Evolutionary conservation across 2,888 invertebrate genomes (phyloP), one percentile per base, ranked within the genome.

Genomic region (Reticulitermes lucifugus): DNA sequence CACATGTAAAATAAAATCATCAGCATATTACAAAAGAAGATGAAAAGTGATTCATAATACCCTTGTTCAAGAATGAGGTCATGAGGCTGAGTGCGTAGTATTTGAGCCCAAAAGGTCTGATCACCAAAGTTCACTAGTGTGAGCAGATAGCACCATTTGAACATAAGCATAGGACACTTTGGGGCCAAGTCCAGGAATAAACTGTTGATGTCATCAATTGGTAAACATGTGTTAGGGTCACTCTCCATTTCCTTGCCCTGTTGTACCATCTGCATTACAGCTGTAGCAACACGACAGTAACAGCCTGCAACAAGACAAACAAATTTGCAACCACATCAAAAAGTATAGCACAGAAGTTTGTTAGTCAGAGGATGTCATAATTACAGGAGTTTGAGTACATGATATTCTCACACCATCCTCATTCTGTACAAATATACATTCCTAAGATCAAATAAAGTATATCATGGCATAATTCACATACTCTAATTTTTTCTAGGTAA

Each of bases 141-240:
- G 88, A 97, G 92, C 71, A 97, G 91, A 90, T 96, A 95, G 83
- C 95, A 95, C 96, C 96, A 97, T 88, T 96, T 95, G 83, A 95
- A 93, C 6, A 95, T 94, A 79, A 97, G 90, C 84, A 94, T 90
- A 0, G 96, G 96, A 88, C 94, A 93, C 2, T 91, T 91, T 84
- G 91, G 91, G 3, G 92, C 91, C 51, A 94, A 89, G 87, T 91
- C 91, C 79, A 94, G 88, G 89, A 96, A 95, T 75, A 93, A 91
- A 25, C 91, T 87, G 87, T 94, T 95, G 10, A 95, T 91, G 60
- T 91, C 90, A 35, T 92, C 91, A 35, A 95, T 88, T 0, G 93
- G 92, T 12, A 83, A 46, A 35, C 59, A 35, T 22, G 71, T 35
- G 12, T 59, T 43, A 82, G 92, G 92, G 0, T 92, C 92, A 88